Base-by-base conservation (phyloP, 1,140 invertebrate genomes). In the Pteromalus puparum region DNA sequence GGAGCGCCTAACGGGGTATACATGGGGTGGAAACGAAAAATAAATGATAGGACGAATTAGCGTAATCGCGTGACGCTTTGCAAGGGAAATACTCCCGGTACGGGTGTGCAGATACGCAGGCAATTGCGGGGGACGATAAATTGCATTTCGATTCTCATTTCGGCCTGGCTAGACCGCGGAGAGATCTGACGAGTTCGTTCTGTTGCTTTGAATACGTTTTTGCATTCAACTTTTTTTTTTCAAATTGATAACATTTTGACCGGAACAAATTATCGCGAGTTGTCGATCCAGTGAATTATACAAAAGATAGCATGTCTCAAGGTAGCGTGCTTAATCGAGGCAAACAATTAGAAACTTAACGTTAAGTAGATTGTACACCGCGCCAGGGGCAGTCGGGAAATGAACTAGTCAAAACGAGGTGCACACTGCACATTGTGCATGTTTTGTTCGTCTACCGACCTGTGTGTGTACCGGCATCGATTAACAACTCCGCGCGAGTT, bases 1-100 rank as follows among this genome's bases (percentile, higher is more conserved):
- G 86, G 88, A 89, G 84, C 21, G n/a, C 80, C 73, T 70, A 80
- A 88, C 89, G 88, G 30, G 91, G 89, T 90, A 88, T 10, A 6
- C 12, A 24, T 13, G 7, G 53, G 84, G 84, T 65, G 65, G 53
- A 76, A 76, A 76, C 61, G 72, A 79, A 85, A 85, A 85, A 92
- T 93, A 93, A 93, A 93, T 91, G 92, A 93, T 93, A 93, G 86
- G 86, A 90, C 88, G 89, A 93, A 92, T 93, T 93, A 93, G 91
- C 90, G 89, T 93, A 93, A 93, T 93, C 91, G 90, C 87, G 90
- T 91, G 91, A 91, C 89, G 90, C 91, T 92, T 92, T 91, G 88
- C 90, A 87, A 90, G 90, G 90, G 91, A 91, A 91, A 92, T 90
- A 87, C 80, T 86, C 82, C 38, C 67, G 24, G 28, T 53, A 48